Percentiles rank a stretch among this genome's conserved stretches.
These are phyloP conservation scores for Acromyrmex echinatior DNA, from an alignment of 1,140 invertebrate species.

Conservation along the genomic window DNA sequence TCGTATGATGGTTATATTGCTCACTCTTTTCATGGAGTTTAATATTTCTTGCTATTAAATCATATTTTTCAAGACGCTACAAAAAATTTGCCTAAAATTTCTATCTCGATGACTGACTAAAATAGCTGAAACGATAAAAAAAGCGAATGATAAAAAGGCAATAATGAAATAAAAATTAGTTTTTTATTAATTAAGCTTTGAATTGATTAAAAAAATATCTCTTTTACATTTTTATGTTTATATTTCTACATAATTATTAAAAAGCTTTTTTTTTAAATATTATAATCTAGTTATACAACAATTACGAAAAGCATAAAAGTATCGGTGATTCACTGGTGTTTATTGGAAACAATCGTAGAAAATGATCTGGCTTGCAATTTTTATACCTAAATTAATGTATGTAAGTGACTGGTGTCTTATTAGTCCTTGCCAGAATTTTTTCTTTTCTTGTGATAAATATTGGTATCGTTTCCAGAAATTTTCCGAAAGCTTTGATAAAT, in stretches of 20 bases:
- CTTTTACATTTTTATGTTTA: not conserved
- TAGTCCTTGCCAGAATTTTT: not conserved
- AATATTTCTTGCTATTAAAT: not conserved
- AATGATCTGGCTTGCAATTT: not conserved
- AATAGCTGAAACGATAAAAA: not conserved
- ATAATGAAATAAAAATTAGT: constrained; percentile 6
- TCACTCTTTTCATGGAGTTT: not conserved
- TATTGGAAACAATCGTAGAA: not conserved
- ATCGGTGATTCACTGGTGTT: not conserved
- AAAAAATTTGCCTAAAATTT: not conserved
- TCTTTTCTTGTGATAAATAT: constrained; percentile 35
- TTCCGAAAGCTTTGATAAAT: constrained; percentile 57
- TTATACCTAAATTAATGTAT: not conserved
- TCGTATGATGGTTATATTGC: not conserved
- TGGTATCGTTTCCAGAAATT: constrained; percentile 34
- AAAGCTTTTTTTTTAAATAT: not conserved
- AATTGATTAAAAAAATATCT: not conserved
- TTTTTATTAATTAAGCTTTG: not conserved
- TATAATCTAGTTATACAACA: not conserved
- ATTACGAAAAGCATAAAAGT: not conserved
- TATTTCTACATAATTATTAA: not conserved
- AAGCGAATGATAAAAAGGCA: not conserved
- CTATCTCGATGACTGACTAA: not conserved
- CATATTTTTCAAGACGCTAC: not conserved
- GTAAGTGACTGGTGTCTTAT: constrained; percentile 15